Evolutionary conservation across 2,113 vertebrate species (phyloP).

Genomic region (Alligator mississippiensis): DNA sequence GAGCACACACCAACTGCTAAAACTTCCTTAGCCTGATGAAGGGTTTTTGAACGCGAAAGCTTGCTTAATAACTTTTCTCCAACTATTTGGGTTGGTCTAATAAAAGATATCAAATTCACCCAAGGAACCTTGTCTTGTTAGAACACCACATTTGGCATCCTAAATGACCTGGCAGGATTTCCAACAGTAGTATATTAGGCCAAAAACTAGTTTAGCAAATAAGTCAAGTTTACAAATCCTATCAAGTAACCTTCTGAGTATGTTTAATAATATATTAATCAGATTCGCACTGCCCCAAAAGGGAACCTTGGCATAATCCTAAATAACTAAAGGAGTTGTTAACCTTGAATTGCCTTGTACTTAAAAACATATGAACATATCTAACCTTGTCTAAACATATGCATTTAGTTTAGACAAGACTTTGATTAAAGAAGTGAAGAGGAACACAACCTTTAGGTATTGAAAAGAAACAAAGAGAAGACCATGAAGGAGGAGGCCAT

Average conservation of each 20-base stretch:
- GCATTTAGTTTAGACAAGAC: background rate
- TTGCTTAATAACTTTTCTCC: too few species aligned
- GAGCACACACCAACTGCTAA: too few species aligned
- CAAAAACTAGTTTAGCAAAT: background rate
- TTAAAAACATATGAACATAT: background rate
- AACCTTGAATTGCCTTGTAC: background rate
- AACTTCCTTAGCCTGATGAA: too few species aligned
- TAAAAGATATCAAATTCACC: too few species aligned
- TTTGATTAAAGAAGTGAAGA: background rate
- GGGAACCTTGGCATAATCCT: background rate
- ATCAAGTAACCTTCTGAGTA: background rate
- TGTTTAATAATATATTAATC: background rate
- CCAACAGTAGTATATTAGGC: background rate
- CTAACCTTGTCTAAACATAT: background rate
- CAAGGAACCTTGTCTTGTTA: background rate
- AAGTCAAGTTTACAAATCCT: background rate
- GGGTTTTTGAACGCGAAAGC: too few species aligned
- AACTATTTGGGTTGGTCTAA: too few species aligned
- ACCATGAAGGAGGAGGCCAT: background rate
- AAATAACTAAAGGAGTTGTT: background rate
- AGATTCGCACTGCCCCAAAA: background rate
- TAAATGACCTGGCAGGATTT: background rate
- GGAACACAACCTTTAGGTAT: accelerated
- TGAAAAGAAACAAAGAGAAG: background rate
- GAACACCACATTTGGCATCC: background rate